Conservation (phyloP, 2,113 vertebrate species). For the Sitta europaea region DNA sequence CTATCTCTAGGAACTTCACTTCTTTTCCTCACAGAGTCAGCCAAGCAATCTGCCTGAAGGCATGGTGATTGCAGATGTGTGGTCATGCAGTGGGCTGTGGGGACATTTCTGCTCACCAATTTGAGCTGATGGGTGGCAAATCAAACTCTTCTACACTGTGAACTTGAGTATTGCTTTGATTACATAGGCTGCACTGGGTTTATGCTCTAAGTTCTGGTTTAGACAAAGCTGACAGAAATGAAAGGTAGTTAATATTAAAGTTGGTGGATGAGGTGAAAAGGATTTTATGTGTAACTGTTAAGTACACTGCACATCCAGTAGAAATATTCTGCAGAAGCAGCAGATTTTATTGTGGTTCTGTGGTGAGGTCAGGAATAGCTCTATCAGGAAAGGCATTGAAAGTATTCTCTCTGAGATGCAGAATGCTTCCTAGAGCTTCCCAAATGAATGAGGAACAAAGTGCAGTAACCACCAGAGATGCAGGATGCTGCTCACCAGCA, state of each 20-base stretch:
- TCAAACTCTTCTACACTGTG: background rate
- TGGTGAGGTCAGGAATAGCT: background rate
- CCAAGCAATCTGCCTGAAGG: background rate
- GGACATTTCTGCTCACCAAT: background rate
- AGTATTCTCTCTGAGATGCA: background rate
- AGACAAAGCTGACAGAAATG: background rate
- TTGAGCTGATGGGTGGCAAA: background rate
- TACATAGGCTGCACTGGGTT: background rate
- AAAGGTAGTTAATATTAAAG: background rate
- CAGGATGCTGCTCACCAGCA: background rate
- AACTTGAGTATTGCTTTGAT: background rate
- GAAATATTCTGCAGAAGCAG: background rate
- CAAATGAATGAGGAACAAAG: background rate
- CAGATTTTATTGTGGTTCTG: background rate
- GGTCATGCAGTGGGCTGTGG: background rate
- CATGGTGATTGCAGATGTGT: background rate
- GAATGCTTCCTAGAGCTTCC: background rate
- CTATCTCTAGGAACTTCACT: background rate
- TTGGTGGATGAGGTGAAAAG: background rate
- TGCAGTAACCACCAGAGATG: background rate
- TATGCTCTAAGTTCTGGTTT: background rate
- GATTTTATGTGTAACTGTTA: background rate
- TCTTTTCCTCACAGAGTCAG: background rate
- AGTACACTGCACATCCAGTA: background rate
- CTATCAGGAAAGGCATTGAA: background rate